Evolutionary conservation across 1,140 invertebrate species (phyloP), one percentile per base, ranked within the genome.

Genomic region (Zaprionus nigranus): DNA sequence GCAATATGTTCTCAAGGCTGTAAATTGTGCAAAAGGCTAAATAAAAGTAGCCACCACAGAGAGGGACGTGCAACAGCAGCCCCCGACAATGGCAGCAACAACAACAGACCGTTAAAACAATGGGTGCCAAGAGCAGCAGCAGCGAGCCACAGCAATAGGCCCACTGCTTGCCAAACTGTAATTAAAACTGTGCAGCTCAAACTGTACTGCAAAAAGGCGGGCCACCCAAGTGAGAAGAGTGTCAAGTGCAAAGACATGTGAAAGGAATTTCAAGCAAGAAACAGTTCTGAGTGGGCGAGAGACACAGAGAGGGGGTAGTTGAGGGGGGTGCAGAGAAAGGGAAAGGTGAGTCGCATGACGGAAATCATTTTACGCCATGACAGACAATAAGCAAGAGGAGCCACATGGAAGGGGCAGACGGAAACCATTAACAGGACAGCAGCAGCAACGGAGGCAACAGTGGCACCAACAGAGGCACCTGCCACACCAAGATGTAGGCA

Each of bases 281-380:
- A 28, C 24, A 12, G 7, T 2, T 17, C 49, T 13, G 57, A 34
- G 43, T 57, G 36, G 62, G n/a, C 9, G 36, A 30, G 13, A 9
- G 20, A 20, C n/a, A 24, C 13, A 26, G 34, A 2, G 46, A 2
- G n/a, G n/a, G n/a, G n/a, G n/a, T n/a, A n/a, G n/a, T n/a, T n/a
- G 15, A 6, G 26, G 24, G 22, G n/a, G 34, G 11, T 28, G 20
- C 3, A 30, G 30, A 11, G 57, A 28, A 49, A 24, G 34, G 28
- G 66, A 28, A 17, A 34, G 26, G 53, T 43, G 40, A 38, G 28
- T 46, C n/a, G 62, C 54, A 53, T 76, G 82, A 78, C 69, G 85
- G 85, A 88, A 88, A 88, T 88, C 85, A 88, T 88, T 88, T 88
- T 88, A 88, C 79, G 85, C 71, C 81, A 70, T 90, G 85, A 90